Evolutionary conservation across 2,797 vertebrate species (phyloP).

Genomic region (Zonotrichia albicollis): DNA sequence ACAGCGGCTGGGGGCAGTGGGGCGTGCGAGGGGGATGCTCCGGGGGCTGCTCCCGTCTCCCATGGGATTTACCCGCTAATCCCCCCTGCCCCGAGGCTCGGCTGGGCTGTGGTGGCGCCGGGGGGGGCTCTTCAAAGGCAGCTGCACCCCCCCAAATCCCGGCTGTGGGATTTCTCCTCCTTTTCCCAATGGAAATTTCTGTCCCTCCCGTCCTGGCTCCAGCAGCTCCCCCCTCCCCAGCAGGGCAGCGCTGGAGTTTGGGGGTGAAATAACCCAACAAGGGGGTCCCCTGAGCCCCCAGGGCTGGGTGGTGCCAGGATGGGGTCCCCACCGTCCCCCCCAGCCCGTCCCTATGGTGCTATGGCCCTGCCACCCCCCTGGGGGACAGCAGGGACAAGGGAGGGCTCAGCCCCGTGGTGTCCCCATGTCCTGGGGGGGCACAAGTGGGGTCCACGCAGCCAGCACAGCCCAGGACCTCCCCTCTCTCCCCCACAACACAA

Average conservation of each 20-base stretch:
- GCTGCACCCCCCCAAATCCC: rapidly evolving
- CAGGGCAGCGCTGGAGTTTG: rapidly evolving
- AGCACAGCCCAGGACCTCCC: neutral
- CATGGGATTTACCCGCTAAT: conserved; percentile 25
- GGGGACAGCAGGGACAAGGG: neutral
- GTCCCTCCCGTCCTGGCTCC: neutral
- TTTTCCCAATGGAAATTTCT: neutral
- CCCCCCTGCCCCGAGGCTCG: neutral
- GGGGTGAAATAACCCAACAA: neutral
- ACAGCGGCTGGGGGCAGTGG: neutral
- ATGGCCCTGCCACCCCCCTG: neutral
- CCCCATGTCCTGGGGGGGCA: neutral
- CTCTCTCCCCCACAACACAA: too few relatives aligned
- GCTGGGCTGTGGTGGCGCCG: neutral
- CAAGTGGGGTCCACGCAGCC: neutral
- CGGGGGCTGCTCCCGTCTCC: neutral
- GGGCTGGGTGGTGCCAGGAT: neutral
- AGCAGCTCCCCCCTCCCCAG: too few relatives aligned
- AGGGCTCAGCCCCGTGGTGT: neutral
- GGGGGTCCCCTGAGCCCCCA: neutral
- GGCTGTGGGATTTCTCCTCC: neutral
- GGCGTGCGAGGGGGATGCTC: neutral
- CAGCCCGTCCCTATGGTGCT: conserved; percentile 25
- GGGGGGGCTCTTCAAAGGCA: neutral
- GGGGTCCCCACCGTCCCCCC: neutral